Evolutionary conservation across 92 coral and sea anemone genomes (phyloP).

Genomic region (Isaurus tuberculatus): DNA sequence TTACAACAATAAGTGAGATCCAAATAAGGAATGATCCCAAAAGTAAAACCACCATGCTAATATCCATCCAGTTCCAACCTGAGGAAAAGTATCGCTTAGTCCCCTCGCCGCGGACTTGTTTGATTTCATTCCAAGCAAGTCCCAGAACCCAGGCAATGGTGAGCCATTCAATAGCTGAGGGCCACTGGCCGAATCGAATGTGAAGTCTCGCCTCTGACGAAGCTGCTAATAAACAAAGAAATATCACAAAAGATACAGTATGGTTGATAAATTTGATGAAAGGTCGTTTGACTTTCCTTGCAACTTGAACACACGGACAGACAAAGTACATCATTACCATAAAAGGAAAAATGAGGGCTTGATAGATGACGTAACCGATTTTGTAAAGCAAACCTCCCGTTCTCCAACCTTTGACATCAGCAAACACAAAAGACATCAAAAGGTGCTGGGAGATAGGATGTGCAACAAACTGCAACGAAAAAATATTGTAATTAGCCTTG

Average conservation of each 20-base stretch:
- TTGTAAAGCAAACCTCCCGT: slow-evolving; percentile 80
- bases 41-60: slow-evolving; percentile 85
- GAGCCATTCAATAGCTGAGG: slow-evolving; percentile 78
- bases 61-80: slow-evolving; percentile 99
- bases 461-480: slow-evolving; percentile 82
- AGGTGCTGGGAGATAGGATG: slow-evolving; percentile 96
- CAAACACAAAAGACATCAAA: slow-evolving; percentile 86
- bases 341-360: slow-evolving; percentile 87
- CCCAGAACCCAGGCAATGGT: slow-evolving; percentile 92
- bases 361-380: slow-evolving; percentile 76
- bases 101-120: slow-evolving; percentile 91
- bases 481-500: too few species aligned
- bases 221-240: slow-evolving; percentile 83
- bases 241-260: slow-evolving; percentile 83
- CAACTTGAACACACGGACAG: slow-evolving; percentile 76
- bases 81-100: slow-evolving; percentile 78
- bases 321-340: slow-evolving; percentile 87
- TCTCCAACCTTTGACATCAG: slow-evolving; percentile 90
- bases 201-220: slow-evolving; percentile 82
- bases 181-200: slow-evolving; percentile 76
- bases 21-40: slow-evolving; percentile 84
- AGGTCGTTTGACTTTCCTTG: slow-evolving; percentile 89
- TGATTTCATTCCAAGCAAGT: slow-evolving; percentile 96
- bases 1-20: slow-evolving; percentile 60
- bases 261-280: slow-evolving; percentile 95